phyloP scores from a whole-genome alignment of 1,140 invertebrate genomes.

The Zophobas atratus region DNA sequence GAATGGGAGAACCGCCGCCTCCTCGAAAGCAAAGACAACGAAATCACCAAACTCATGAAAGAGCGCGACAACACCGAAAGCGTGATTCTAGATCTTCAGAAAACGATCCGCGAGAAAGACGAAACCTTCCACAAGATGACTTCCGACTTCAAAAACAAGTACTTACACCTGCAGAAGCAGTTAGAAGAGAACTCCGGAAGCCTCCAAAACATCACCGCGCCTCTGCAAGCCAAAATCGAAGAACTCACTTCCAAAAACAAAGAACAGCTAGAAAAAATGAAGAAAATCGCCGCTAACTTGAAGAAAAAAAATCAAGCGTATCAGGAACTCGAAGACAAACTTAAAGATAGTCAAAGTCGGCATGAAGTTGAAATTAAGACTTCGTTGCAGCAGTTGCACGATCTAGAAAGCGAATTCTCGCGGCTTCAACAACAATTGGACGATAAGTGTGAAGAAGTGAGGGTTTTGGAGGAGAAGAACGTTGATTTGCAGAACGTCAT shows the following conservation, averaged over 20 bases:
- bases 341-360: slow-evolving; percentile 65
- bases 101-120: slow-evolving; percentile 71
- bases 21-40: slow-evolving; percentile 52
- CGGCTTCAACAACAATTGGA: slow-evolving; percentile 49
- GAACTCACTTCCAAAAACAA: slow-evolving; percentile 68
- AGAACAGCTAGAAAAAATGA: slow-evolving; percentile 80
- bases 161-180: slow-evolving; percentile 67
- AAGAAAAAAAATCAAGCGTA: slow-evolving; percentile 80
- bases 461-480: slow-evolving; percentile 45
- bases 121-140: slow-evolving; percentile 72
- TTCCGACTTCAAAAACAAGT: slow-evolving; percentile 66
- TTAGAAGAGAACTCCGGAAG: slow-evolving; percentile 61
- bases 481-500: slow-evolving; percentile 54
- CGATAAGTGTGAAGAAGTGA: slow-evolving; percentile 45
- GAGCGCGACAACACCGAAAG: slow-evolving; percentile 61
- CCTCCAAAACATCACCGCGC: slow-evolving; percentile 62
- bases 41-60: slow-evolving; percentile 59
- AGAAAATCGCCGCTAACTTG: slow-evolving; percentile 81
- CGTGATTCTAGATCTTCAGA: slow-evolving; percentile 66
- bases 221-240: slow-evolving; percentile 69
- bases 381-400: slow-evolving; percentile 65
- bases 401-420: slow-evolving; percentile 54
- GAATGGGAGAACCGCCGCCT: slow-evolving; percentile 53
- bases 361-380: slow-evolving; percentile 64
- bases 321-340: slow-evolving; percentile 76